Conservation (phyloP, 2,797 vertebrate species). For the Arremon aurantiirostris region DNA sequence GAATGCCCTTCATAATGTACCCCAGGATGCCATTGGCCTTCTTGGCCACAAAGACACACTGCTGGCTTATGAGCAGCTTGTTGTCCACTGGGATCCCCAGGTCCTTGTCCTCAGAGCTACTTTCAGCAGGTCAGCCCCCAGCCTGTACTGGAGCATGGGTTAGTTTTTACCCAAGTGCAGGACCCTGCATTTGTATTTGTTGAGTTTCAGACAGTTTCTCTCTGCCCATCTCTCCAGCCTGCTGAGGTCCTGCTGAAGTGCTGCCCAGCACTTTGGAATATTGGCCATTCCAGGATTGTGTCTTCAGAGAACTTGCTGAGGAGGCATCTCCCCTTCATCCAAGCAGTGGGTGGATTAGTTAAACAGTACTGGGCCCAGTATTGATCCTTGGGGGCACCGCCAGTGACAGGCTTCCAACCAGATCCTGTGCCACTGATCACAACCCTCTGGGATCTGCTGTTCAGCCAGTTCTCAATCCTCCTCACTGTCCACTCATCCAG, state of each 20-base stretch:
- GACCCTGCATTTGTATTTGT: neutral
- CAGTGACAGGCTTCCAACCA: neutral
- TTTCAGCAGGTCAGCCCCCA: neutral
- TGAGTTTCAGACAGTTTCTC: neutral
- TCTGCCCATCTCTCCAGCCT: neutral
- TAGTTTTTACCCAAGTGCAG: neutral
- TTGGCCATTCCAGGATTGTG: accelerated
- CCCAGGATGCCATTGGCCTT: neutral
- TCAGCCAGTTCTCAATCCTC: neutral
- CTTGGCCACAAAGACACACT: neutral
- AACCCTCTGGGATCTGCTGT: neutral
- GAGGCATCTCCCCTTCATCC: neutral
- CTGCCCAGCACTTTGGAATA: neutral
- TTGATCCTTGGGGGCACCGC: accelerated
- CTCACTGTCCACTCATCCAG: neutral
- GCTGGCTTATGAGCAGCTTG: neutral
- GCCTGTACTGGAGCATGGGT: neutral
- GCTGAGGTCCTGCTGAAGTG: neutral
- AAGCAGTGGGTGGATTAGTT: neutral
- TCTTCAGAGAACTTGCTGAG: neutral
- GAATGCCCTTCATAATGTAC: neutral
- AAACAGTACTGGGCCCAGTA: neutral
- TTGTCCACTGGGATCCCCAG: neutral
- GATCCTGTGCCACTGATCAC: neutral
- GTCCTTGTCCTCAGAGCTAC: neutral